Evolutionary conservation across 2,888 invertebrate genomes (phyloP).

Genomic region (Acrocyrtus sp.): DNA sequence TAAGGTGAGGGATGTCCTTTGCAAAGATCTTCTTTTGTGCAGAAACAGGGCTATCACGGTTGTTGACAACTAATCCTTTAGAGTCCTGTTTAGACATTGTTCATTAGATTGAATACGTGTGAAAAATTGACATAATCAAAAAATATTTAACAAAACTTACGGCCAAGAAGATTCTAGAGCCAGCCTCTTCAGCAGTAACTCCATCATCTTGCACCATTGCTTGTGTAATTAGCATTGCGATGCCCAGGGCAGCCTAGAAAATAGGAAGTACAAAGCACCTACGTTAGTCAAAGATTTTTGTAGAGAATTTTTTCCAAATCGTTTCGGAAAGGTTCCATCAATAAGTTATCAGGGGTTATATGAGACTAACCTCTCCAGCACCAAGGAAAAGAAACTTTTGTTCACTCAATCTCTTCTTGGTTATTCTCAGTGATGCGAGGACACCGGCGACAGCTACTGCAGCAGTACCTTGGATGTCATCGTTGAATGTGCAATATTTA

Average conservation of each 20-base stretch:
- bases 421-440: constrained; percentile 85
- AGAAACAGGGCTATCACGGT: constrained; percentile 79
- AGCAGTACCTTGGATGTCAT: constrained; percentile 99
- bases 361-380: constrained; percentile 87
- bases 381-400: constrained; percentile 94
- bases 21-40: constrained; percentile 88
- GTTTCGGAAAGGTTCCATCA: too few relatives aligned
- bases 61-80: constrained; percentile 89
- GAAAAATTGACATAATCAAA: too few relatives aligned
- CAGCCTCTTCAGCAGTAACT: constrained; percentile 78
- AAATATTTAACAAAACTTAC: constrained; percentile 38
- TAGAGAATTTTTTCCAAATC: too few relatives aligned
- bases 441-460: constrained; percentile 95
- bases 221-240: constrained; percentile 90
- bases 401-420: constrained; percentile 82
- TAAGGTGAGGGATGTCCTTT: constrained; percentile 79
- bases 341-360: too few relatives aligned
- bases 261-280: too few relatives aligned
- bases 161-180: constrained; percentile 78
- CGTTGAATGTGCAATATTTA: constrained; percentile 95
- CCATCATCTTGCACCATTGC: constrained; percentile 90
- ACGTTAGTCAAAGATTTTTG: too few relatives aligned
- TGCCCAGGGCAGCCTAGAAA: constrained; percentile 86
- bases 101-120: too few relatives aligned
- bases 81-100: constrained; percentile 74